A percentile compares a stretch with the other conserved stretches of the same genome.
Evolutionary conservation across 2,888 invertebrate genomes (phyloP).

Genomic region (Apoda limacodes): DNA sequence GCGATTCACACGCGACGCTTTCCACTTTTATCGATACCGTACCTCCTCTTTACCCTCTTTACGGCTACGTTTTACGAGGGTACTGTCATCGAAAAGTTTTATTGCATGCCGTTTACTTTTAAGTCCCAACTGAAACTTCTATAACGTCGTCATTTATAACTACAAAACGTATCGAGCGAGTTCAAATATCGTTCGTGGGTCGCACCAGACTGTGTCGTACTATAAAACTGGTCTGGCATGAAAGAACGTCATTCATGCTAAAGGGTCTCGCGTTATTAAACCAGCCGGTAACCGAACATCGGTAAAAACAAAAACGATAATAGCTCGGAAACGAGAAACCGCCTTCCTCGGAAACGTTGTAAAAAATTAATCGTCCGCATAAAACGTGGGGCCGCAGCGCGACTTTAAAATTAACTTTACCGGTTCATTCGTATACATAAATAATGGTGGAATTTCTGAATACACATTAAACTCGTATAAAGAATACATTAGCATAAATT

Average conservation of each 20-base stretch:
- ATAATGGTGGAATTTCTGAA: constrained; percentile 69
- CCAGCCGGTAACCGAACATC: constrained; percentile 27
- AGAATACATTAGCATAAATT: constrained; percentile 71
- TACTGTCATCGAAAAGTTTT: constrained; percentile 51
- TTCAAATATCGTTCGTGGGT: constrained; percentile 21
- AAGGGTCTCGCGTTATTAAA: constrained; percentile 27
- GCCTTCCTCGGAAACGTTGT: constrained; percentile 36
- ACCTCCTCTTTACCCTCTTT: too few relatives aligned
- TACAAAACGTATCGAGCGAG: constrained; percentile 21
- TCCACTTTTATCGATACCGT: constrained; percentile 53
- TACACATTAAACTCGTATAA: constrained; percentile 70
- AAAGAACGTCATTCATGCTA: constrained; percentile 28
- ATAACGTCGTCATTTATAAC: constrained; percentile 40
- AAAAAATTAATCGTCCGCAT: constrained; percentile 51
- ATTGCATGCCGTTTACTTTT: constrained; percentile 44
- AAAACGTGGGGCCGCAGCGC: constrained; percentile 51
- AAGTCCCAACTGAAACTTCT: too few relatives aligned
- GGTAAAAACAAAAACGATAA: constrained; percentile 35
- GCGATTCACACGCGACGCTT: constrained; percentile 66
- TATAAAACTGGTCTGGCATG: constrained; percentile 27
- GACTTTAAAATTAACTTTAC: constrained; percentile 69
- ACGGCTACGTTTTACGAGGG: constrained; percentile 50
- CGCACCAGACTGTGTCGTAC: constrained; percentile 8
- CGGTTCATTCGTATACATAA: constrained; percentile 69
- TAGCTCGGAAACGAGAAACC: constrained; percentile 35